Percentiles rank a stretch among this genome's conserved stretches.
phyloP scores from a whole-genome alignment of 2,888 invertebrate species.

The Dendrolimus houi region DNA sequence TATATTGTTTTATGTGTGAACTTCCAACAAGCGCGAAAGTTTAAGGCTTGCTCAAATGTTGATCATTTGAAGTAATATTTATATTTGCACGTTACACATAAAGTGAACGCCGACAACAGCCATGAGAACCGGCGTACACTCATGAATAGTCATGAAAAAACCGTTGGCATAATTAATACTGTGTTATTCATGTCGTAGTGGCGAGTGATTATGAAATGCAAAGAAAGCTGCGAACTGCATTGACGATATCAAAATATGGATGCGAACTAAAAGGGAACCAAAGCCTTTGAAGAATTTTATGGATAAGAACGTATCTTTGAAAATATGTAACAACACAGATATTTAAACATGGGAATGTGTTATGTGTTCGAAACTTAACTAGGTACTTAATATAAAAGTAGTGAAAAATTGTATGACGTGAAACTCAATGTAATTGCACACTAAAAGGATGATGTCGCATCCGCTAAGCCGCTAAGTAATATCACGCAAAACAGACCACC shows the following conservation, averaged over 20 bases:
- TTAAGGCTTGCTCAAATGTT: not conserved
- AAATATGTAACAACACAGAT: no score
- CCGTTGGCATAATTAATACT: slow-evolving; percentile 43
- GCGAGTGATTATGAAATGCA: slow-evolving; percentile 40
- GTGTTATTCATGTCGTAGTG: slow-evolving; percentile 44
- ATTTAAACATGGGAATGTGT: no score
- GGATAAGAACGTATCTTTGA: no score
- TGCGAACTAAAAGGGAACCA: no score
- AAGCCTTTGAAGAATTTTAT: no score
- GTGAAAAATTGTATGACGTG: no score
- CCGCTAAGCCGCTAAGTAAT: slow-evolving; percentile 42
- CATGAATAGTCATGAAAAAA: slow-evolving; percentile 35
- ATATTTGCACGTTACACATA: slow-evolving; percentile 13
- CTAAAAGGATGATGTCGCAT: slow-evolving; percentile 24
- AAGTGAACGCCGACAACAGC: slow-evolving; percentile 14
- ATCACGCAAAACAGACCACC: slow-evolving; percentile 56
- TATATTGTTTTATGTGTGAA: not conserved
- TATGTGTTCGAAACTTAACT: no score
- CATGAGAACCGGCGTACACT: slow-evolving; percentile 20
- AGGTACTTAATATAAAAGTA: no score
- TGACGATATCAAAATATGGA: no score
- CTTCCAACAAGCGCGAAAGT: not conserved
- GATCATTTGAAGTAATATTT: slow-evolving; percentile 4
- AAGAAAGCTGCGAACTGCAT: slow-evolving; percentile 38
- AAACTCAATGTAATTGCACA: no score